Base-by-base conservation (phyloP, 2,888 invertebrate species). In the Eupithecia vulgata region DNA sequence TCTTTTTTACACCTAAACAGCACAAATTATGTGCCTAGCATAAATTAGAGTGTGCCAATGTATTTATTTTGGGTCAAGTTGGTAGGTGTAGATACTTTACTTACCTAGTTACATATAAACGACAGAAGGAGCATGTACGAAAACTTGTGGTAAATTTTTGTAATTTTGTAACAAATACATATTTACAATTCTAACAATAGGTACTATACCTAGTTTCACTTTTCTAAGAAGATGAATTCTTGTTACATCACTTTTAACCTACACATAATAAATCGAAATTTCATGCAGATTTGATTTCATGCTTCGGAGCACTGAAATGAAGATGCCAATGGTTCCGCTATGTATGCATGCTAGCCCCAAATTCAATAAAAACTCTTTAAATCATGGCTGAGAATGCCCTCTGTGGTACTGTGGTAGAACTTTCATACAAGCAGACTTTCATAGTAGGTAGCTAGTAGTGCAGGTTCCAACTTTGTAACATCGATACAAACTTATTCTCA, bases 261-360 rank as follows among this genome's bases (percentile, higher is more conserved):
- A 8, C 65, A 65, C 40, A 61, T 71, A 68, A 68, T 21, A 62
- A 68, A 34, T 71, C 10, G 35, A 61, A 66, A 71, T 73, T 73
- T 70, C 73, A 73, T 70, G 68, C 61, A 40, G 66, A 72, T 70
- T 68, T 68, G 34, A 69, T 74, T 71, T 61, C 61, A 66, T 71
- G 57, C 17, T 65, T 64, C 21, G 45, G 37, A 70, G 30, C 67
- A 61, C 57, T 42, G 42, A 72, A 61, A 5, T 42, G 42, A 72
- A 61, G 12, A 65, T 65, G 65, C 40, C 62, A 37, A 10, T 37
- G 12, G 30, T 7, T 34, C 61, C 17, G 30, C 17, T 34, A 61
- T 61, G 10, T 17, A 35, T 17, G 37, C 48, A 21, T 52, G 21
- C n/a, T 8, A 37, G 37, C 35, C 62, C 37, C 62, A 37, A 35